Conservation (phyloP, 37 sponge, comb jelly and placozoan species). For the Bolinopsis microptera region DNA sequence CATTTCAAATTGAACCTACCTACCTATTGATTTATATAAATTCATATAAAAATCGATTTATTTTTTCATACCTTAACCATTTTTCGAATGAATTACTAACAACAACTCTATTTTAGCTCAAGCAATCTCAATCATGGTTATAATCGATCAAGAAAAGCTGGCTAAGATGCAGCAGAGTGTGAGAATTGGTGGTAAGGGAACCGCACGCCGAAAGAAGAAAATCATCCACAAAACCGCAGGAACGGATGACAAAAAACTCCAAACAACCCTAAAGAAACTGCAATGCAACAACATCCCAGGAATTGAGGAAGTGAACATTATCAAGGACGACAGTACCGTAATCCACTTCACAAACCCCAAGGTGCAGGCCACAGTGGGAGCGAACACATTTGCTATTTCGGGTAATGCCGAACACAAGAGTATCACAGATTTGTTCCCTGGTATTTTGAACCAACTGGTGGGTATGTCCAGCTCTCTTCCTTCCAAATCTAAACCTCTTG, state of each 20-base stretch:
- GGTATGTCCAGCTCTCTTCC: constrained; percentile 47
- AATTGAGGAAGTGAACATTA: constrained; percentile 98
- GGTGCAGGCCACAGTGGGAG: constrained; percentile 92
- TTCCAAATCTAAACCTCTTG: not conserved
- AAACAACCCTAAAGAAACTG: constrained; percentile 84
- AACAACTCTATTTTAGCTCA: not conserved
- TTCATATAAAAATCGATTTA: too few species aligned
- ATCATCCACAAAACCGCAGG: constrained; percentile 93
- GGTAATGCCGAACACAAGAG: constrained; percentile 89
- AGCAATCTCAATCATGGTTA: constrained; percentile 11
- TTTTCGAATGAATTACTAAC: too few species aligned
- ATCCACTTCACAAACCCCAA: constrained; percentile 94
- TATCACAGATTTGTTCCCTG: constrained; percentile 27
- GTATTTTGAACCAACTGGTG: constrained; percentile 21
- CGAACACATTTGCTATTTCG: constrained; percentile 94
- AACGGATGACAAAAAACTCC: constrained; percentile 92
- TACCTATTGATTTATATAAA: too few species aligned
- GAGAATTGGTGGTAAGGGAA: constrained; percentile 71
- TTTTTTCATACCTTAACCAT: too few species aligned
- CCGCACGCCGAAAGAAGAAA: constrained; percentile 96
- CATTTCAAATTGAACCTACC: too few species aligned
- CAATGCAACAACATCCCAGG: constrained; percentile 90
- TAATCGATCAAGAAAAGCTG: constrained; percentile 57
- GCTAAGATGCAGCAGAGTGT: constrained; percentile 42
- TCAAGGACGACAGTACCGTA: constrained; percentile 92